Base-by-base conservation (phyloP, 2,113 vertebrate genomes). In the Tringa solitaria region DNA sequence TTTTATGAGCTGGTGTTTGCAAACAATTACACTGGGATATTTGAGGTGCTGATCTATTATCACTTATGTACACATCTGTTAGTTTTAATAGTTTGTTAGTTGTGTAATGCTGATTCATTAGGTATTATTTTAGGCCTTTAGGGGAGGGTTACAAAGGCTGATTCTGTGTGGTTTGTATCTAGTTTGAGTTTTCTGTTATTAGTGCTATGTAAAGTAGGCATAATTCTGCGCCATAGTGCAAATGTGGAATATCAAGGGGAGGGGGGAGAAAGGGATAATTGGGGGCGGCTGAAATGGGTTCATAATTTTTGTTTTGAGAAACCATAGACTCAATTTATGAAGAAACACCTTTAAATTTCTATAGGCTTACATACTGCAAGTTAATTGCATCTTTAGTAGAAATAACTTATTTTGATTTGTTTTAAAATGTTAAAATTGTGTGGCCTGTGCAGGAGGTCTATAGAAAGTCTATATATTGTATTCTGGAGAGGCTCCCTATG, bases 261-360 rank as follows among this genome's bases (percentile, higher is more conserved):
- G 4, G 4, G 3, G 5, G 19, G 1, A 5, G 33, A 20, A 13
- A 22, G 15, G 11, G 7, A 53, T 9, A 61, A 27, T 12, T 27
- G 35, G 35, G 32, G 41, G 30, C 17, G 79, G 33, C 61, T 76
- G 53, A 65, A 73, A 33, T 4, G 8, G 15, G n/a, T 9, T 59
- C 3, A 22, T 56, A 63, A 7, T 14, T 89, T 72, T 76, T 83
- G 27, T 59, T 92, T 65, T 77, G 33, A n/a, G 33, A 91, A 80
- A 51, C 11, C 4, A 4, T 30, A 15, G 28, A 6, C 11, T 35
- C 23, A 35, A 7, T 26, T 89, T 21, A 23, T 57, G 41, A 91
- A 77, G 16, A 65, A 74, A 26, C 3, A 5, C 10, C 67, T 54
- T 1, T 72, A 51, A 56, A 15, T 93, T 89, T 87, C 64, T 56